Evolutionary conservation across 2,888 invertebrate species (phyloP).

Genomic region (Cheiracanthium punctorium): DNA sequence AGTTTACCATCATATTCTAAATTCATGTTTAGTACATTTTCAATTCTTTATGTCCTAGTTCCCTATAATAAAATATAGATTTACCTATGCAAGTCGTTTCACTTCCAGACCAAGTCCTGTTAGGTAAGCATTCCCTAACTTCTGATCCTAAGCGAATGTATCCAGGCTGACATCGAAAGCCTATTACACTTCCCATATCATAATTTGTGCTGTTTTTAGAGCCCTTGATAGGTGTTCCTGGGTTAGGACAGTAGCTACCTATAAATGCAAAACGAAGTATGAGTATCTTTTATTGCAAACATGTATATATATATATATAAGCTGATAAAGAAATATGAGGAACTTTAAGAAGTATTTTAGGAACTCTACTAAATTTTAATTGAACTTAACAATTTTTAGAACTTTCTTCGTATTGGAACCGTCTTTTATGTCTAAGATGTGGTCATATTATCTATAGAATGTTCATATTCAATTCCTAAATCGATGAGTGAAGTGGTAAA

Average conservation of each 20-base stretch:
- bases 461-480: no score
- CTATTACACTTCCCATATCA: slow-evolving; percentile 35
- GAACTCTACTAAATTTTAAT: no score
- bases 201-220: slow-evolving; percentile 46
- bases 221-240: slow-evolving; percentile 60
- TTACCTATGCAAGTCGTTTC: slow-evolving; percentile 56
- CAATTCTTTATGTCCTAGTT: no score
- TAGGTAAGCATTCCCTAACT: slow-evolving; percentile 37
- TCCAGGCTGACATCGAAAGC: slow-evolving; percentile 39
- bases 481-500: no score
- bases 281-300: no score
- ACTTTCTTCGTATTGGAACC: no score
- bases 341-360: neutral
- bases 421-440: no score
- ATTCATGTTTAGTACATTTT: no score
- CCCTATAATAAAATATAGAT: no score
- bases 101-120: slow-evolving; percentile 51
- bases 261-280: neutral
- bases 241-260: slow-evolving; percentile 64
- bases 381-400: neutral
- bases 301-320: neutral
- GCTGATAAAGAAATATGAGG: no score
- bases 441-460: no score
- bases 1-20: no score
- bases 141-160: slow-evolving; percentile 42